These are phyloP conservation scores for Platycercus adscitus DNA, from an alignment of 2,113 vertebrate genomes.

Conservation along the genomic window DNA sequence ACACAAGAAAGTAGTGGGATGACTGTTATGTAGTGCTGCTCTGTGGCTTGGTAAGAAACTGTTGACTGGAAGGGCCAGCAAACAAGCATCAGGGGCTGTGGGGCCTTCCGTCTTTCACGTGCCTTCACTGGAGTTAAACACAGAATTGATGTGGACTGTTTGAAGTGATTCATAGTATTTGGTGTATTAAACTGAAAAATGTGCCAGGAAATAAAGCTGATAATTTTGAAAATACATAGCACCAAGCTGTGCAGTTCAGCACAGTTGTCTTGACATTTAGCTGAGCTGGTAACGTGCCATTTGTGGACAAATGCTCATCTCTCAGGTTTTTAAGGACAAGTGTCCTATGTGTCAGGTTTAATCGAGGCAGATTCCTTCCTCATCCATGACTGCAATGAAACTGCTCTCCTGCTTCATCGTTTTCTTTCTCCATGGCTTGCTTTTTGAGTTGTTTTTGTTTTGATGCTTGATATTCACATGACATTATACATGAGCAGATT, in stretches of 20 bases:
- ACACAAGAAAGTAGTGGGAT: background rate
- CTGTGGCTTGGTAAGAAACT: background rate
- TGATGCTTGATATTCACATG: constrained; percentile 12
- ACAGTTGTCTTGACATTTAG: constrained; percentile 57
- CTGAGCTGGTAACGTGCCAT: constrained; percentile 26
- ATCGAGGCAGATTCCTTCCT: constrained; percentile 10
- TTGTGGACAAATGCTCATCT: constrained; percentile 9
- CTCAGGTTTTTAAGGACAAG: constrained; percentile 1
- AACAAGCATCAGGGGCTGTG: background rate
- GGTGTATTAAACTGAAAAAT: constrained; percentile 32
- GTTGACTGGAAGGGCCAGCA: background rate
- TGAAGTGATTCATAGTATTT: constrained; percentile 16
- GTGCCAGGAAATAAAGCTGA: constrained; percentile 15
- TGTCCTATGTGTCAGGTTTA: background rate
- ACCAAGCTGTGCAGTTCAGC: constrained; percentile 12
- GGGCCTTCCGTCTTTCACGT: background rate
- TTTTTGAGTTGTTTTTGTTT: constrained; percentile 34
- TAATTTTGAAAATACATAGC: constrained; percentile 30
- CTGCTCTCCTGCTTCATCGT: background rate
- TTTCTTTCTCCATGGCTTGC: constrained; percentile 15
- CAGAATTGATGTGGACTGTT: background rate
- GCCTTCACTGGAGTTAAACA: constrained; percentile 12
- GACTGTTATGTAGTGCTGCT: background rate
- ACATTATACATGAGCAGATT: constrained; percentile 11
- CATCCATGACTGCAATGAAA: background rate